Conservation (phyloP, 2,797 vertebrate species). For the Falco berigora region DNA sequence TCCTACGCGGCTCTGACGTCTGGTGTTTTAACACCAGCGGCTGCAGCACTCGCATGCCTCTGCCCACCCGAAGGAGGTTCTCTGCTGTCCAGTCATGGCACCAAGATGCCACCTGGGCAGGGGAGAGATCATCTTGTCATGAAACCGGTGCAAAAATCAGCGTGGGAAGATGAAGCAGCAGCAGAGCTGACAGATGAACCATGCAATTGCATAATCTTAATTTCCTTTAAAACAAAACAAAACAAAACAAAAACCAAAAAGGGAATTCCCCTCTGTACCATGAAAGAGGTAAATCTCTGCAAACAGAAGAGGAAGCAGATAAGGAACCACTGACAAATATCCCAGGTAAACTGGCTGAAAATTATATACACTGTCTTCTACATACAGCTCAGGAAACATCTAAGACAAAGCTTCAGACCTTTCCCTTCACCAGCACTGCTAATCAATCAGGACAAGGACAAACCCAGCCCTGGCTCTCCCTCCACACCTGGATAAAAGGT, state of each 20-base stretch:
- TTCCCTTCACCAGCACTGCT: neutral
- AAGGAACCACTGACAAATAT: neutral
- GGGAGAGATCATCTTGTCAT: neutral
- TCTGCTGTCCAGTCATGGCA: neutral
- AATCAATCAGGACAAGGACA: neutral
- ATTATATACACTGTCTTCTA: neutral
- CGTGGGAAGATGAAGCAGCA: neutral
- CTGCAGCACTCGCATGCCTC: accelerated
- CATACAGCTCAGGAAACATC: neutral
- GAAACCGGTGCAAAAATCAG: neutral
- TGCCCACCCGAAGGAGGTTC: neutral
- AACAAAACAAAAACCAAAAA: neutral
- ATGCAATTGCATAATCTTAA: neutral
- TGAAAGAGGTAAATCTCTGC: neutral
- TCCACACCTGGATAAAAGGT: neutral
- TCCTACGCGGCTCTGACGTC: neutral
- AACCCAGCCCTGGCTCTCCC: neutral
- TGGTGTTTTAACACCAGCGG: accelerated
- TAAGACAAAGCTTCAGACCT: neutral
- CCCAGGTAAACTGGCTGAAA: neutral
- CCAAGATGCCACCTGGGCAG: neutral
- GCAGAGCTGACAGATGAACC: neutral
- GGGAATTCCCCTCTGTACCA: neutral
- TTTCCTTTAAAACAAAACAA: neutral
- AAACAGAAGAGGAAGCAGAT: neutral